Evolutionary conservation across 2,113 vertebrate genomes (phyloP).

Genomic region (Anoura caudifer): DNA sequence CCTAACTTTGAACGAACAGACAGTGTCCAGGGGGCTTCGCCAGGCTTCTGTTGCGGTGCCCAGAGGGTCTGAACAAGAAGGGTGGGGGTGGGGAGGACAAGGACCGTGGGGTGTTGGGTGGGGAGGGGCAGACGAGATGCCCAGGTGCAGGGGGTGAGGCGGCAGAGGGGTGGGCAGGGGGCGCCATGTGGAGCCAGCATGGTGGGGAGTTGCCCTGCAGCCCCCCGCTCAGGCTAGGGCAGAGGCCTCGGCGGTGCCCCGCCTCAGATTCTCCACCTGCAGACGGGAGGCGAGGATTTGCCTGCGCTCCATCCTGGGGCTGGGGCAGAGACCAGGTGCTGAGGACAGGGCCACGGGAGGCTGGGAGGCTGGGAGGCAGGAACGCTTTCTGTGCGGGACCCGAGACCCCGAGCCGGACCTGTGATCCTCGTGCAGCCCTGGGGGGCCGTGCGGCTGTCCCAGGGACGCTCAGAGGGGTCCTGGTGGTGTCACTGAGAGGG

Average conservation of each 20-base stretch:
- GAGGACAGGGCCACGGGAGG: background rate
- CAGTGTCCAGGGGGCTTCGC: too few species aligned
- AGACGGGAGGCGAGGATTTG: background rate
- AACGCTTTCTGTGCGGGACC: fast-evolving
- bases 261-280: background rate
- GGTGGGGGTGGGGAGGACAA: too few species aligned
- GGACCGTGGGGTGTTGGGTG: too few species aligned
- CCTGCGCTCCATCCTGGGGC: background rate
- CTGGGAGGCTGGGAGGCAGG: fast-evolving
- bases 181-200: fast-evolving
- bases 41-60: too few species aligned
- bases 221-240: background rate
- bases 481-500: background rate
- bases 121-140: too few species aligned
- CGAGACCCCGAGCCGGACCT: fast-evolving
- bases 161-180: too few species aligned
- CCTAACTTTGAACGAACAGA: too few species aligned
- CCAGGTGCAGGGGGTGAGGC: too few species aligned
- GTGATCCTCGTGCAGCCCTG: fast-evolving
- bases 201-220: background rate
- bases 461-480: background rate
- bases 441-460: too few species aligned
- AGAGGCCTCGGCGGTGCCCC: background rate
- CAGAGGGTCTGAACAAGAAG: too few species aligned
- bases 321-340: background rate